Conservation (phyloP, 2,113 vertebrate genomes). For the Accipiter virgatus region DNA sequence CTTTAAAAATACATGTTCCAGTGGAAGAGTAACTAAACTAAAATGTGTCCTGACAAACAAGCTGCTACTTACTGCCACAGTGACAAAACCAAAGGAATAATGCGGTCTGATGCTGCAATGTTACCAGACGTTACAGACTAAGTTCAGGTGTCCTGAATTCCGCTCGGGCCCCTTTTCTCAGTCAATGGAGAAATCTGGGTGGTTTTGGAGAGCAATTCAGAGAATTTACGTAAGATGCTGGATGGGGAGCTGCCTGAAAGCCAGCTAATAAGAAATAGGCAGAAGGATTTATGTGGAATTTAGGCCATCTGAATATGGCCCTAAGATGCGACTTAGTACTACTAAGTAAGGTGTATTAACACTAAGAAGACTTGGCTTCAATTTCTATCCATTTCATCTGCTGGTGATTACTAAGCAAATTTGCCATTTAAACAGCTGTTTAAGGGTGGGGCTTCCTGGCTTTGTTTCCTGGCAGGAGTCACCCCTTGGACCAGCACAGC, state of each 20-base stretch:
- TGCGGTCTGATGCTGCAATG: neutral
- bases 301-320: conserved; percentile 69
- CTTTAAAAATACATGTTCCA: neutral
- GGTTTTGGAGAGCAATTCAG: neutral
- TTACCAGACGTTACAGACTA: neutral
- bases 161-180: neutral
- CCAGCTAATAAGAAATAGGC: conserved; percentile 63
- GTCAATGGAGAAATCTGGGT: neutral
- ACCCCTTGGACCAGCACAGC: neutral
- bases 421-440: neutral
- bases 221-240: conserved; percentile 24
- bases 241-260: conserved; percentile 39
- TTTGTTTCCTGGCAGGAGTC: neutral
- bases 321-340: conserved; percentile 63
- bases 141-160: neutral
- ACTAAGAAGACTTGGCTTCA: conserved; percentile 65
- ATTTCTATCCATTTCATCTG: conserved; percentile 52
- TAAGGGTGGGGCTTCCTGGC: neutral
- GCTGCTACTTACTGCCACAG: neutral
- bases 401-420: conserved; percentile 45
- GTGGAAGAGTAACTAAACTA: neutral
- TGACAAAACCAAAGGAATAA: neutral
- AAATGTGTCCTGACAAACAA: neutral
- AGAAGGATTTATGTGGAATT: conserved; percentile 68
- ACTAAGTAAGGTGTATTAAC: conserved; percentile 68